phyloP scores from a whole-genome alignment of 2,888 invertebrate genomes.

The Acleris literana region DNA sequence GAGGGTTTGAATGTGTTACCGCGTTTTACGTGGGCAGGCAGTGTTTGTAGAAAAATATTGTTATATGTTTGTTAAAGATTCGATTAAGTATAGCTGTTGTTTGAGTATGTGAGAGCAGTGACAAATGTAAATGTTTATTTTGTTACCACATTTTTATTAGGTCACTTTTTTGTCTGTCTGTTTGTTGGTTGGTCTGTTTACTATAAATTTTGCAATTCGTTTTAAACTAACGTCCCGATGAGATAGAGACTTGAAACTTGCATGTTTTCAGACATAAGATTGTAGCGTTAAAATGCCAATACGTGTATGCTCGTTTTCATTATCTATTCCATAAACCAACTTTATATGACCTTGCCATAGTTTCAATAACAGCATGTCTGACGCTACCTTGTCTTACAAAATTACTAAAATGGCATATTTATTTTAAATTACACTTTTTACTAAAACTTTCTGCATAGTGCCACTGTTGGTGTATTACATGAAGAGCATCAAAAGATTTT shows the following conservation, averaged over 20 bases:
- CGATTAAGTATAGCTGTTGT: conserved; percentile 43
- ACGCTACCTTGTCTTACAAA: neutral
- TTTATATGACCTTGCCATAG: neutral
- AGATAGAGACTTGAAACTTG: neutral
- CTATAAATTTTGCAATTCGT: neutral
- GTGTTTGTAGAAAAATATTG: conserved; percentile 53
- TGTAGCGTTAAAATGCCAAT: no score
- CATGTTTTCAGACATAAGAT: no score
- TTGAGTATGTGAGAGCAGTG: conserved; percentile 9
- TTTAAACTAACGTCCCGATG: no score
- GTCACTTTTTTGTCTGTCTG: neutral
- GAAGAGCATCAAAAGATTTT: conserved; percentile 9
- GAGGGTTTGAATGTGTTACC: no score
- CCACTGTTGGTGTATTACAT: conserved; percentile 14
- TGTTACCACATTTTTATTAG: neutral
- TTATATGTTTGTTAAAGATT: conserved; percentile 57
- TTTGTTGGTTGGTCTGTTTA: neutral
- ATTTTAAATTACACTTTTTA: neutral
- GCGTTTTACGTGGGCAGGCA: conserved; percentile 52
- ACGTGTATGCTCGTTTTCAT: no score
- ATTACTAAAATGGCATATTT: neutral
- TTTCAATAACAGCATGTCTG: neutral
- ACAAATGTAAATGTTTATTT: conserved; percentile 4
- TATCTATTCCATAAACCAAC: neutral
- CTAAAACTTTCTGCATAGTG: neutral